A percentile compares a stretch with the other conserved stretches of the same genome.
Conservation (phyloP, 2,888 invertebrate genomes). For the Mesoligia furuncula region DNA sequence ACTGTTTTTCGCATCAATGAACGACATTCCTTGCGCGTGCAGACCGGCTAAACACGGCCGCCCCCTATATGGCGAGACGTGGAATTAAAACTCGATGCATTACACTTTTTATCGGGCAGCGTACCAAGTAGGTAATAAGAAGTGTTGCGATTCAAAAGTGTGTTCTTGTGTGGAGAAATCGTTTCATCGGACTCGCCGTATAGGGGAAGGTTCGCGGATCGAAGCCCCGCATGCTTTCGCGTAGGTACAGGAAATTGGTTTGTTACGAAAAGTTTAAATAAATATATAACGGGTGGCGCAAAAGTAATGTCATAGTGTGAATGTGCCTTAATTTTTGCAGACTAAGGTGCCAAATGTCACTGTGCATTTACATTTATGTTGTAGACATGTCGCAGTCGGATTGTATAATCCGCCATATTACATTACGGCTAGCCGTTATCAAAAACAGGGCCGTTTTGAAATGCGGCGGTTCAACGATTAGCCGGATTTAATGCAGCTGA, state of each 20-base stretch:
- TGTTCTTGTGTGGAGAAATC: constrained; percentile 43
- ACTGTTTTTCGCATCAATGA: constrained; percentile 70
- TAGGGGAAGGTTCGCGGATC: constrained; percentile 13
- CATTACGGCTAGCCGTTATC: too few relatives aligned
- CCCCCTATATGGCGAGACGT: constrained; percentile 69
- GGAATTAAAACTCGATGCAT: constrained; percentile 69
- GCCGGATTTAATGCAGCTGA: too few relatives aligned
- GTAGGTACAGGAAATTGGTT: constrained; percentile 19
- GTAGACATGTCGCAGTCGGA: too few relatives aligned
- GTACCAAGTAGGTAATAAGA: constrained; percentile 55
- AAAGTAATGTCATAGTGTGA: too few relatives aligned
- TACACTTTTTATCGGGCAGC: constrained; percentile 60
- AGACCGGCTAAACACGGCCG: constrained; percentile 60
- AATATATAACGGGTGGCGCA: too few relatives aligned
- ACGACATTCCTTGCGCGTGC: constrained; percentile 75
- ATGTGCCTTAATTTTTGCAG: too few relatives aligned
- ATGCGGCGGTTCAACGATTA: too few relatives aligned
- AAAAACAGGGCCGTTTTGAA: too few relatives aligned
- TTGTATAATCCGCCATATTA: too few relatives aligned
- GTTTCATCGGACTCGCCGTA: constrained; percentile 20
- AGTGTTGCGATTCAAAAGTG: constrained; percentile 49
- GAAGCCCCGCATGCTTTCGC: constrained; percentile 14
- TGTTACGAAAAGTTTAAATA: constrained; percentile 1
- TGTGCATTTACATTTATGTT: too few relatives aligned
- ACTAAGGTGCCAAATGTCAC: too few relatives aligned